A percentile compares a stretch with the other conserved stretches of the same genome.
phyloP scores from a whole-genome alignment of 2,113 vertebrate species.

The Catharus bicknelli region DNA sequence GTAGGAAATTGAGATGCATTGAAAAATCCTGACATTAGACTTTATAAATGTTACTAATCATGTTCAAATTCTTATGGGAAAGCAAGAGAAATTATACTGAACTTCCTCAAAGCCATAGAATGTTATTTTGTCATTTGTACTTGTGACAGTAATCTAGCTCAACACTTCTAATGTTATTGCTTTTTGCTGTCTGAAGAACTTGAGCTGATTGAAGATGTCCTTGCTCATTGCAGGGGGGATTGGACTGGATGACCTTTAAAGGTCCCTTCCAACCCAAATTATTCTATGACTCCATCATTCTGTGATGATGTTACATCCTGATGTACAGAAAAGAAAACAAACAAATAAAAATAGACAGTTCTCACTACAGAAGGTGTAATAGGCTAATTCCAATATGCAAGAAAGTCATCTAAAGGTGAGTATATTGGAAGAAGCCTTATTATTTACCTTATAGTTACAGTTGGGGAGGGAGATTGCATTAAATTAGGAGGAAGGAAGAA shows the following conservation, averaged over 20 bases:
- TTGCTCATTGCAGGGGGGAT: not conserved
- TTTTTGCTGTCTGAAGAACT: not conserved
- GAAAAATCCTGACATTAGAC: not conserved
- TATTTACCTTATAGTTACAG: not conserved
- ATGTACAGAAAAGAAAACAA: not conserved
- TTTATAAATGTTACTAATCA: not conserved
- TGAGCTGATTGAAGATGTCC: not conserved
- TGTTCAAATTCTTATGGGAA: not conserved
- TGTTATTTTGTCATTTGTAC: not conserved
- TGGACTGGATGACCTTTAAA: not conserved
- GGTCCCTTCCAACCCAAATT: not conserved
- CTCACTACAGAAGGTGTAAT: not conserved
- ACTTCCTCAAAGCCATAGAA: not conserved
- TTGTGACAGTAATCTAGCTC: not conserved
- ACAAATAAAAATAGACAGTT: not conserved
- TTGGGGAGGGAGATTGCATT: not conserved
- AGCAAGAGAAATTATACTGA: not conserved
- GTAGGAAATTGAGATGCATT: not conserved
- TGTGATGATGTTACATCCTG: not conserved
- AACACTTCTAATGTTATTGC: not conserved
- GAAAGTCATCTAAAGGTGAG: rapidly evolving
- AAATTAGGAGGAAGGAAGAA: not conserved
- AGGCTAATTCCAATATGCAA: not conserved
- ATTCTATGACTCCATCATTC: not conserved
- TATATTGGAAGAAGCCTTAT: not conserved